Percentiles rank a stretch among this genome's conserved stretches.
Conservation (phyloP, 2,113 vertebrate species). For the Muntiacus muntjak region DNA sequence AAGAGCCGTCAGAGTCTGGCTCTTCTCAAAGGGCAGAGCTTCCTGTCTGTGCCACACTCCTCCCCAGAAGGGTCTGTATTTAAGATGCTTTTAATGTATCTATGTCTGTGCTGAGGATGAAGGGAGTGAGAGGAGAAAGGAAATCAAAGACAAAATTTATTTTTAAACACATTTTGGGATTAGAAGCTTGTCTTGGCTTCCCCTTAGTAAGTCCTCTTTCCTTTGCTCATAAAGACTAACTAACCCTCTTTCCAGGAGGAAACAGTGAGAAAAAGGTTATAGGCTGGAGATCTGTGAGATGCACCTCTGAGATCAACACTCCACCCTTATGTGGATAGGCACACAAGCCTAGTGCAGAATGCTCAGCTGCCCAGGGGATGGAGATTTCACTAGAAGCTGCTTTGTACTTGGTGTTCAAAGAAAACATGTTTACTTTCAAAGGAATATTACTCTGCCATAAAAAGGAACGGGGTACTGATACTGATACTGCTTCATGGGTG, state of each 20-base stretch:
- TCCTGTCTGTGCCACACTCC: neutral
- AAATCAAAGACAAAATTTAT: neutral
- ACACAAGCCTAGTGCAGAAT: neutral
- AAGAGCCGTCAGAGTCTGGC: neutral
- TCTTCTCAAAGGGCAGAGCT: neutral
- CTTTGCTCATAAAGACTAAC: neutral
- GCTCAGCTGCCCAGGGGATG: neutral
- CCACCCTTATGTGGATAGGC: accelerated
- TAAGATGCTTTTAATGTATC: neutral
- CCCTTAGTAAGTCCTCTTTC: neutral
- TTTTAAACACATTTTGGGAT: neutral
- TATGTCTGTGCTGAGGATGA: neutral
- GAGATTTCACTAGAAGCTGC: neutral
- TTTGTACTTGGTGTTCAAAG: neutral
- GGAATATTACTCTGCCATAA: neutral
- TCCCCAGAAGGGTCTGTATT: neutral
- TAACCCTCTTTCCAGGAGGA: neutral
- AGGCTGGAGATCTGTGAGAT: neutral
- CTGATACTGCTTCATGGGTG: neutral
- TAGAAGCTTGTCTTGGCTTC: neutral
- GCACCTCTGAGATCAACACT: neutral
- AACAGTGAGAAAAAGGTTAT: neutral
- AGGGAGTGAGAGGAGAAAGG: neutral
- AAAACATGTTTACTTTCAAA: neutral
- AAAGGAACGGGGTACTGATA: neutral